These are phyloP conservation scores for Vireo altiloquus DNA, from an alignment of 2,113 vertebrate species.

Conservation along the genomic window DNA sequence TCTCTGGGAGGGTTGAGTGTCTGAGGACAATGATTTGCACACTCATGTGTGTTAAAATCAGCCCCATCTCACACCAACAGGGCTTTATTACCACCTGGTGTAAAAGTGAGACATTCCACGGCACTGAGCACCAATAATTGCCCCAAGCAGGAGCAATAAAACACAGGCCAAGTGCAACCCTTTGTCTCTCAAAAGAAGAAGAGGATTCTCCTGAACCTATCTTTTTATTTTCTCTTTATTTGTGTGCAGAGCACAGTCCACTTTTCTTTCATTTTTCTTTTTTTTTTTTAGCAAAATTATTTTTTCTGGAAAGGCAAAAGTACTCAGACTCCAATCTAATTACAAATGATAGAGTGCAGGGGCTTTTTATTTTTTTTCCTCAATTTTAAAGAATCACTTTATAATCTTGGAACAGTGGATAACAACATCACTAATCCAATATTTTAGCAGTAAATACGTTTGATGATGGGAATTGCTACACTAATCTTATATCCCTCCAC, in stretches of 20 bases:
- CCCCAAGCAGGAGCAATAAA: background rate
- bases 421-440: conserved; percentile 70
- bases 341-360: conserved; percentile 40
- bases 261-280: background rate
- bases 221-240: background rate
- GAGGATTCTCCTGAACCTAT: background rate
- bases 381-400: conserved; percentile 67
- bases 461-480: conserved; percentile 67
- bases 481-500: conserved; percentile 65
- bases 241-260: background rate
- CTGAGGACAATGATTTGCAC: background rate
- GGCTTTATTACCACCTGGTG: background rate
- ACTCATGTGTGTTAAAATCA: background rate
- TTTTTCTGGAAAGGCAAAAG: conserved; percentile 2
- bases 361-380: background rate
- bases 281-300: background rate
- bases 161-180: background rate
- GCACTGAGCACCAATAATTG: background rate
- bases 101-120: background rate
- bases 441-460: conserved; percentile 72
- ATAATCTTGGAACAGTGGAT: conserved; percentile 68
- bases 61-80: fast-evolving
- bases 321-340: conserved; percentile 43
- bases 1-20: background rate
- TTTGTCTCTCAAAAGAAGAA: background rate